Evolutionary conservation across 2,888 invertebrate species (phyloP), one percentile per base, ranked within the genome.

Genomic region (Elmis aenea): DNA sequence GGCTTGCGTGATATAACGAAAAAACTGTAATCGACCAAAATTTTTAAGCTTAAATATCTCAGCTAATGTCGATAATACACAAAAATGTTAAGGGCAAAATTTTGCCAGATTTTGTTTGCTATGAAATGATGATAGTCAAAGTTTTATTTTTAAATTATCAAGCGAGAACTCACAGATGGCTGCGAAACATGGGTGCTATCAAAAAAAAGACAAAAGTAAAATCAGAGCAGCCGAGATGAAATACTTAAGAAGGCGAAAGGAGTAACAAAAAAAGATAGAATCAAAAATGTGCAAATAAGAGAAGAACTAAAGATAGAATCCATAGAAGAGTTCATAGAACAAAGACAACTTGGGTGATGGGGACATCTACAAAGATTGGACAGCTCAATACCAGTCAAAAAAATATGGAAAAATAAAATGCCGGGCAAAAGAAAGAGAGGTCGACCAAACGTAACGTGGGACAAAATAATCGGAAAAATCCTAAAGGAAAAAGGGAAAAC

Each of bases 151-250:
- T n/a, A n/a, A n/a, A n/a, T n/a, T n/a, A n/a, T n/a, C n/a, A n/a
- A n/a, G n/a, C n/a, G n/a, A n/a, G n/a, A n/a, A 18, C 8, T 18
- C 5, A 18, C 18, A 18, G 5, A 31, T 10, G 26, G 33, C 13
- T 33, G 15, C 8, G 16, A 15, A 14, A 18, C 30, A 18, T 35
- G 35, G 28, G 25, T 35, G 9, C 15, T 29, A 11, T 24, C 24
- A 25, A 12, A 4, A 23, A 32, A 16, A 26, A 18, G 5, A 15
- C 13, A 23, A 26, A 33, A 33, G 13, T 22, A 6, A 35, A 28
- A 20, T 9, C 15, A 23, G 20, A 23, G 26, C 26, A 13, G 11
- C 12, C 15, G 33, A 33, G 10, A 26, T 33, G 13, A 26, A 32
- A 32, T 32, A 25, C 25, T 13, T 32, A 5, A 29, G 16, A 25